Evolutionary conservation across 2,888 invertebrate genomes (phyloP).

Genomic region (Latheticus oryzae): DNA sequence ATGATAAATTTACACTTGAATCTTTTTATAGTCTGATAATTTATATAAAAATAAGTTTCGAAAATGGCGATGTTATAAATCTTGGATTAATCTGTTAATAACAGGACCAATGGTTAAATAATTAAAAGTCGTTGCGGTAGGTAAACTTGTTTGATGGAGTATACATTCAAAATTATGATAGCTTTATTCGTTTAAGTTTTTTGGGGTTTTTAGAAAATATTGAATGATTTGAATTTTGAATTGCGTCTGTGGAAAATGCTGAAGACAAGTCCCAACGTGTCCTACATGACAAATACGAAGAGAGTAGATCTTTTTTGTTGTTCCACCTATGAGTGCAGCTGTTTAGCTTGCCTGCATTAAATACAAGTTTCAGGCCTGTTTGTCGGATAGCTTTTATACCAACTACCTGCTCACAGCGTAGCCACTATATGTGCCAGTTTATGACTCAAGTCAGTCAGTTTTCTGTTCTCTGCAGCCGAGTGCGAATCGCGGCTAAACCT

Average conservation of each 20-base stretch:
- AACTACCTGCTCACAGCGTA: conserved; percentile 31
- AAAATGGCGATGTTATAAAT: too few species aligned
- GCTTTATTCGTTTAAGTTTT: too few species aligned
- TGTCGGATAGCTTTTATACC: conserved; percentile 29
- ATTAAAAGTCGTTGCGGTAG: conserved; percentile 16
- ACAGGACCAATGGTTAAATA: too few species aligned
- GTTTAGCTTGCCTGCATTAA: conserved; percentile 32
- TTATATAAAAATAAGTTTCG: too few species aligned
- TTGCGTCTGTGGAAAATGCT: too few species aligned
- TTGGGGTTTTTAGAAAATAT: too few species aligned
- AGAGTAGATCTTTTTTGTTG: conserved; percentile 18
- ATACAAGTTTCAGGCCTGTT: conserved; percentile 32
- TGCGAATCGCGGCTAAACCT: conserved; percentile 4
- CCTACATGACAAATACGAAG: conserved; percentile 27
- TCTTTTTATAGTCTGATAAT: too few species aligned
- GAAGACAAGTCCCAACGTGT: conserved; percentile 25
- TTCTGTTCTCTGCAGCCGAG: conserved; percentile 7
- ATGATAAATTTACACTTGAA: too few species aligned
- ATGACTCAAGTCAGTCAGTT: conserved; percentile 32
- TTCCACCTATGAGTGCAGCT: conserved; percentile 31
- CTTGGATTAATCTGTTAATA: too few species aligned
- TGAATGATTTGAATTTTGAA: too few species aligned
- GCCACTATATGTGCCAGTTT: conserved; percentile 34
- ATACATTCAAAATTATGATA: too few species aligned
- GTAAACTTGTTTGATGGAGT: conserved; percentile 17